phyloP scores from a whole-genome alignment of 2,888 invertebrate species.

The Trypoxylon attenuatum region DNA sequence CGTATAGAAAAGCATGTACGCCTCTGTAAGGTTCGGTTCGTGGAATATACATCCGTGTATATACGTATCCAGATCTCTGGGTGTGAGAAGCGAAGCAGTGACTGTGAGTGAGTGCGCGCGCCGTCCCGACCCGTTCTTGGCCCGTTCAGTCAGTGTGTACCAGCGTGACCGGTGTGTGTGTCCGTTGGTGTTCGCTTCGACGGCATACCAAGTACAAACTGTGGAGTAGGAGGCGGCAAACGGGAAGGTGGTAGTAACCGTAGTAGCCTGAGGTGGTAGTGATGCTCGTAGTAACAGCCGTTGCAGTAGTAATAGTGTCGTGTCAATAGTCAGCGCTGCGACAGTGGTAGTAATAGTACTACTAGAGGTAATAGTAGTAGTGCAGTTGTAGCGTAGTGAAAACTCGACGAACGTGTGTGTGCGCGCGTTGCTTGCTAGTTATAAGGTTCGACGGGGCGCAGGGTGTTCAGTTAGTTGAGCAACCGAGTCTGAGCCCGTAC shows the following conservation, averaged over 20 bases:
- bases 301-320: conserved; percentile 20
- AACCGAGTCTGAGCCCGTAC: conserved; percentile 48
- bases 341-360: conserved; percentile 9
- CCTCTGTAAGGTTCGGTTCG: conserved; percentile 20
- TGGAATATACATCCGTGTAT: neutral
- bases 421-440: conserved; percentile 43
- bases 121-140: conserved; percentile 35
- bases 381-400: conserved; percentile 18
- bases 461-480: conserved; percentile 61
- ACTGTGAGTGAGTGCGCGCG: conserved; percentile 51
- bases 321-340: conserved; percentile 15
- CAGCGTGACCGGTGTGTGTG: conserved; percentile 2
- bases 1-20: conserved; percentile 10
- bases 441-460: conserved; percentile 50
- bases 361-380: conserved; percentile 20
- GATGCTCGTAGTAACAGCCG: conserved; percentile 9
- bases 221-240: conserved; percentile 26
- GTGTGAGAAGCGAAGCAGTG: conserved; percentile 20
- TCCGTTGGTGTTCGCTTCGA: conserved; percentile 11
- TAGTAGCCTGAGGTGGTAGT: conserved; percentile 9
- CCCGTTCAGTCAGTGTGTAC: conserved; percentile 30
- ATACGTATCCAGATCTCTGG: conserved; percentile 14
- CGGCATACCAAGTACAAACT: conserved; percentile 30
- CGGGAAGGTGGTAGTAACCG: neutral
- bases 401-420: conserved; percentile 16